These are phyloP conservation scores for Brachyopa scutellaris DNA, from an alignment of 2,888 invertebrate genomes.

Conservation along the genomic window DNA sequence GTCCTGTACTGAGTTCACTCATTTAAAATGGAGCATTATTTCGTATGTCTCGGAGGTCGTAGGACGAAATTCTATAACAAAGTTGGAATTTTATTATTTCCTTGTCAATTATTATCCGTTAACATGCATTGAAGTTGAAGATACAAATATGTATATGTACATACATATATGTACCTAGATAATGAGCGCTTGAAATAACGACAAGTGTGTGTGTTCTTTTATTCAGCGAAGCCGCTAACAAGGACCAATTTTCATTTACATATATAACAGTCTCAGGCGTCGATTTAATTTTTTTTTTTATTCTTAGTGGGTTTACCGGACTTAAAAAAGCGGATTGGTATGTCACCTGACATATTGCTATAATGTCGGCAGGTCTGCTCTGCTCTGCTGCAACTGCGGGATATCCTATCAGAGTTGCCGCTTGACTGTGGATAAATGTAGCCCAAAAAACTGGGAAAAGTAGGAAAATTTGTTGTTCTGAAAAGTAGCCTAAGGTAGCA, in stretches of 20 bases:
- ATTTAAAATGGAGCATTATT: not conserved
- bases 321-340: not conserved
- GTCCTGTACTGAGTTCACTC: too few relatives aligned
- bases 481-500: too few relatives aligned
- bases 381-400: too few relatives aligned
- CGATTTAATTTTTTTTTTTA: not conserved
- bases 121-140: not conserved
- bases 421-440: too few relatives aligned
- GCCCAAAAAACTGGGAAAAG: too few relatives aligned
- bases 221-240: not conserved
- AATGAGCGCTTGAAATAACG: too few relatives aligned
- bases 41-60: not conserved
- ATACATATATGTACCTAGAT: too few relatives aligned
- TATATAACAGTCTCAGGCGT: not conserved
- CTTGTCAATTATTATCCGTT: slow-evolving; percentile 19
- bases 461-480: too few relatives aligned
- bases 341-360: not conserved
- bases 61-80: not conserved
- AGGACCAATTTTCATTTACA: not conserved
- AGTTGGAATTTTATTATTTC: too few relatives aligned
- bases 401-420: too few relatives aligned
- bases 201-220: not conserved
- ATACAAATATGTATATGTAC: too few relatives aligned
- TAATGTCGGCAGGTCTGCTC: not conserved
- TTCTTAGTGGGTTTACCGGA: not conserved